A percentile compares a stretch with the other conserved stretches of the same genome.
phyloP scores from a whole-genome alignment of 2,888 invertebrate species.

The Matsumyia berberina region DNA sequence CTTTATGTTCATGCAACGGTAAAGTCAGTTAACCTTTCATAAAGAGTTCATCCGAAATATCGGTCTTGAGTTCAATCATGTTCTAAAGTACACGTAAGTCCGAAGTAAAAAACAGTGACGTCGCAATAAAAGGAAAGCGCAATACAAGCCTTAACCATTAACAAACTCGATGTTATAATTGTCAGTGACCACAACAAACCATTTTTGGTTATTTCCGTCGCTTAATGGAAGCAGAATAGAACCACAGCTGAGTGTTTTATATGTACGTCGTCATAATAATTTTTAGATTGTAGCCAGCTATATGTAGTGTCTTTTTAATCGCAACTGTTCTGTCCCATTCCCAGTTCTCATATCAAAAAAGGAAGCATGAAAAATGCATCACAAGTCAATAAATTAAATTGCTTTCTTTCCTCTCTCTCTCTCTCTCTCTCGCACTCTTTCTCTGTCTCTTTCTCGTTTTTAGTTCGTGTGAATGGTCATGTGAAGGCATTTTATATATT shows the following conservation, averaged over 20 bases:
- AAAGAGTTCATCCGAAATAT: too few relatives aligned
- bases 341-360: not conserved
- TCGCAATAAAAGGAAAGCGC: not conserved
- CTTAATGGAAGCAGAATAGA: conserved; percentile 4
- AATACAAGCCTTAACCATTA: not conserved
- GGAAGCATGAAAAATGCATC: conserved; percentile 48
- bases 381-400: conserved; percentile 38
- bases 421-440: conserved; percentile 27
- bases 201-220: not conserved
- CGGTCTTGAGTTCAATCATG: too few relatives aligned
- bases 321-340: not conserved
- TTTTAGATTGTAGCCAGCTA: not conserved
- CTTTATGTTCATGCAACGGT: too few relatives aligned
- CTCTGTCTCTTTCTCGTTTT: conserved; percentile 9
- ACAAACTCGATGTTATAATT: conserved; percentile 5
- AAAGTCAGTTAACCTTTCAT: too few relatives aligned
- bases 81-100: too few relatives aligned
- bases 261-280: not conserved
- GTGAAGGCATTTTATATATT: conserved; percentile 30
- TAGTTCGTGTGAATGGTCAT: conserved; percentile 31
- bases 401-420: conserved; percentile 4
- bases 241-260: conserved; percentile 8
- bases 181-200: conserved; percentile 41
- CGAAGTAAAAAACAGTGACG: too few relatives aligned
- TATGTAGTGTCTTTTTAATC: not conserved